phyloP scores from a whole-genome alignment of 2,113 vertebrate genomes.

The Oryzias javanicus region DNA sequence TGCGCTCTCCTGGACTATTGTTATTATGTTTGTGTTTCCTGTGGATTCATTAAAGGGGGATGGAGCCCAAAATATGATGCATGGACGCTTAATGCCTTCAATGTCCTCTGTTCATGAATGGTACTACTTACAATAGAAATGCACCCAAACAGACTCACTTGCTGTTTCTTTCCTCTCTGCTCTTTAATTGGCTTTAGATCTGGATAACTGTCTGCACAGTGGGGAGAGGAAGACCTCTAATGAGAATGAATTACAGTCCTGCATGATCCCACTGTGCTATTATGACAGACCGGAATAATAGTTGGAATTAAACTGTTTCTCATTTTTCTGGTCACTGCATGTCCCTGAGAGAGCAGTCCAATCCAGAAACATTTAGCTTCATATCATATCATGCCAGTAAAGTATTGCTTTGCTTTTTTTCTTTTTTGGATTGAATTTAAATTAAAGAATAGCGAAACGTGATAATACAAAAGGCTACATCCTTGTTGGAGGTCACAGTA shows the following conservation, averaged over 20 bases:
- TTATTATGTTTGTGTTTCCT: slow-evolving; percentile 46
- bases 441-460: background rate
- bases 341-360: slow-evolving; percentile 9
- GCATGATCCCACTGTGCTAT: slow-evolving; percentile 33
- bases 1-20: slow-evolving; percentile 33
- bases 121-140: slow-evolving; percentile 26
- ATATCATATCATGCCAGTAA: too few relatives aligned
- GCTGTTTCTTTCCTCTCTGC: slow-evolving; percentile 9
- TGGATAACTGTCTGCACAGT: slow-evolving; percentile 26
- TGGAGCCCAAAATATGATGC: slow-evolving; percentile 14
- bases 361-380: slow-evolving; percentile 16
- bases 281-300: slow-evolving; percentile 30
- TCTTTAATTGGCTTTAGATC: slow-evolving; percentile 39
- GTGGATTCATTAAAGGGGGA: slow-evolving; percentile 35
- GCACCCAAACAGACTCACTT: slow-evolving; percentile 3
- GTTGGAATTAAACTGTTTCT: slow-evolving; percentile 39
- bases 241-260: slow-evolving; percentile 50
- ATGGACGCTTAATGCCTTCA: too few relatives aligned
- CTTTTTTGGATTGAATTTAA: too few relatives aligned
- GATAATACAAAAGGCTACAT: background rate
- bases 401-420: too few relatives aligned
- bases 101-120: too few relatives aligned
- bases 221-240: slow-evolving; percentile 37
- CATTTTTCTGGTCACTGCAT: slow-evolving; percentile 31
- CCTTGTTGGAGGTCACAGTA: background rate